Conservation (phyloP, 2,113 vertebrate species). For the Bostrychus sinensis region DNA sequence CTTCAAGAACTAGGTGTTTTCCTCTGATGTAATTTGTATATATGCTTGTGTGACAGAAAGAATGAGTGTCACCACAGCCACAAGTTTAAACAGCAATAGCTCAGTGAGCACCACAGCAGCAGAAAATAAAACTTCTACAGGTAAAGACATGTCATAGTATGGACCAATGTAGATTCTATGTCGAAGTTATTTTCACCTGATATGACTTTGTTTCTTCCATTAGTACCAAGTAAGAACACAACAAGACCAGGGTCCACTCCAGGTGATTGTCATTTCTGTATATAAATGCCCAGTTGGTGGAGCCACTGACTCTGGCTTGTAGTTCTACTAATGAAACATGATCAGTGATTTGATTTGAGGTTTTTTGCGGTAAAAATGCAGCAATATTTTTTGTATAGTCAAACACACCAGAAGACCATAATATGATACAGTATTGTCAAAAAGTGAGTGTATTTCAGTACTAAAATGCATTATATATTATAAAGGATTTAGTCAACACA, state of each 20-base stretch:
- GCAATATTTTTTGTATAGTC: too few species aligned
- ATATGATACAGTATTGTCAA: too few species aligned
- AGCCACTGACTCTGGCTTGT: constrained; percentile 29
- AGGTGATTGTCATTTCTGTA: constrained; percentile 33
- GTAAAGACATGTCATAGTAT: constrained; percentile 7
- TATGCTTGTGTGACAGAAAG: constrained; percentile 28
- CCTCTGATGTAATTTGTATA: constrained; percentile 2
- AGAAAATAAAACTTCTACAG: constrained; percentile 8
- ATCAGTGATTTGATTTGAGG: too few species aligned
- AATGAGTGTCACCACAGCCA: constrained; percentile 24
- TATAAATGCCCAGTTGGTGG: constrained; percentile 24
- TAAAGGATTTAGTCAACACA: too few species aligned
- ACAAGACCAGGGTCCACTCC: neutral
- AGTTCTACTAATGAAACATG: too few species aligned
- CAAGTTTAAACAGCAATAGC: constrained; percentile 6
- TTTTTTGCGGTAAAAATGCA: too few species aligned
- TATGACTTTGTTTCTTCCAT: neutral
- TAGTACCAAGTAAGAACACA: constrained; percentile 27
- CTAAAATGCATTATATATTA: too few species aligned
- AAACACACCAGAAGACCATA: too few species aligned
- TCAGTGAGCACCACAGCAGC: neutral
- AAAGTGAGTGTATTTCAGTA: too few species aligned
- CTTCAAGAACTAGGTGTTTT: neutral
- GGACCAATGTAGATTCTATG: neutral
- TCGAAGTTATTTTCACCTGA: neutral